Conservation (phyloP, 2,797 vertebrate species). For the Rhinella marina region DNA sequence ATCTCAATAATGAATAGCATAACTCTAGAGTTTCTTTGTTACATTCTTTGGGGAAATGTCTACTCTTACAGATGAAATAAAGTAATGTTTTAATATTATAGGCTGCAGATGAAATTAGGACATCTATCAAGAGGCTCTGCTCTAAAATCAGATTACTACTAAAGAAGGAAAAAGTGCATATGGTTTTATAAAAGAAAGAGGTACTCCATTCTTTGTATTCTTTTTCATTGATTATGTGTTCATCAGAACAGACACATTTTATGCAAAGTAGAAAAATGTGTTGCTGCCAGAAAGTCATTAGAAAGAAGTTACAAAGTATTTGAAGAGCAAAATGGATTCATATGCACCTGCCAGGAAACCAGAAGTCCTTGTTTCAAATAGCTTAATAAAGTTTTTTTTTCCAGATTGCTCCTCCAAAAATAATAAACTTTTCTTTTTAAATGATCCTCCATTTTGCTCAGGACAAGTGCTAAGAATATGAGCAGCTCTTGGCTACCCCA, state of each 20-base stretch:
- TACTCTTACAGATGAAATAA: conserved; percentile 37
- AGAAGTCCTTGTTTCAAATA: background rate
- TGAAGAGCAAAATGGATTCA: background rate
- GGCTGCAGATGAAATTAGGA: conserved; percentile 17
- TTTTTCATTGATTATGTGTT: conserved; percentile 25
- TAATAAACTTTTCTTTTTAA: background rate
- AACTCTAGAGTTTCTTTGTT: conserved; percentile 27
- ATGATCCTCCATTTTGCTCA: background rate
- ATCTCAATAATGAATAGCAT: conserved; percentile 26
- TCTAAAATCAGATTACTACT: conserved; percentile 8
- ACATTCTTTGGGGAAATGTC: conserved; percentile 37
- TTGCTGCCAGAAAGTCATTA: background rate
- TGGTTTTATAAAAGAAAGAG: background rate
- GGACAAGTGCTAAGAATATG: no score
- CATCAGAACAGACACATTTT: conserved; percentile 8
- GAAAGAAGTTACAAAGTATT: background rate
- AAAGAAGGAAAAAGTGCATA: background rate
- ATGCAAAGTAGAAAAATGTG: conserved; percentile 15
- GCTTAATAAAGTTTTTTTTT: background rate
- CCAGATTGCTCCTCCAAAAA: background rate
- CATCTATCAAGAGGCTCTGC: conserved; percentile 22
- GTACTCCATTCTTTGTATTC: background rate
- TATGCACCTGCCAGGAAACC: background rate
- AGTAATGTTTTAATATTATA: conserved; percentile 28
- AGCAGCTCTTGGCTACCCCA: no score